A percentile compares a stretch with the other conserved stretches of the same genome.
These are phyloP conservation scores for Micronycteris hirsuta DNA, from an alignment of 2,113 vertebrate genomes.

Conservation along the genomic window DNA sequence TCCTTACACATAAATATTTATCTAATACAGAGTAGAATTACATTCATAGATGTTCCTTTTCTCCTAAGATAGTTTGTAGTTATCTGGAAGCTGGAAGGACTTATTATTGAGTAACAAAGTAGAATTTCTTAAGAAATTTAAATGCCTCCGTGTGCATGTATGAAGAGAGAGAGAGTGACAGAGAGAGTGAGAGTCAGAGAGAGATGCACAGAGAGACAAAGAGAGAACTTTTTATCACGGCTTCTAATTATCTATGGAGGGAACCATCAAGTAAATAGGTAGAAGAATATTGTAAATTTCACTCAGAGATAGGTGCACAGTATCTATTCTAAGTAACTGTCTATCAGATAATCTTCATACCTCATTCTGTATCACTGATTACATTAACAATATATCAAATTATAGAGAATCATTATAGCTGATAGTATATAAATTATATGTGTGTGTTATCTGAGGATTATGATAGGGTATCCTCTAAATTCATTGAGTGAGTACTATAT, in stretches of 20 bases:
- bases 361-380: neutral
- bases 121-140: neutral
- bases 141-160: neutral
- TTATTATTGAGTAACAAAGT: neutral
- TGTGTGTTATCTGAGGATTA: neutral
- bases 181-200: neutral
- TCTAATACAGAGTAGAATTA: neutral
- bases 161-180: neutral
- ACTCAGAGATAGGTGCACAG: neutral
- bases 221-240: neutral
- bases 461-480: neutral
- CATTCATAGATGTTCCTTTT: neutral
- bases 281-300: neutral
- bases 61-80: neutral
- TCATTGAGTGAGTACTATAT: neutral
- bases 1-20: conserved; percentile 21
- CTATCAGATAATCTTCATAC: neutral
- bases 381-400: neutral
- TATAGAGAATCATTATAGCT: neutral
- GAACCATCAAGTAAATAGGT: neutral
- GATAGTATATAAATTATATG: neutral
- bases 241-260: neutral
- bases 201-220: neutral
- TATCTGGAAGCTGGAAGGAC: neutral
- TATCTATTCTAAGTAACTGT: neutral